These are phyloP conservation scores for Taxidea taxus DNA, from an alignment of 2,113 vertebrate species.

Conservation along the genomic window DNA sequence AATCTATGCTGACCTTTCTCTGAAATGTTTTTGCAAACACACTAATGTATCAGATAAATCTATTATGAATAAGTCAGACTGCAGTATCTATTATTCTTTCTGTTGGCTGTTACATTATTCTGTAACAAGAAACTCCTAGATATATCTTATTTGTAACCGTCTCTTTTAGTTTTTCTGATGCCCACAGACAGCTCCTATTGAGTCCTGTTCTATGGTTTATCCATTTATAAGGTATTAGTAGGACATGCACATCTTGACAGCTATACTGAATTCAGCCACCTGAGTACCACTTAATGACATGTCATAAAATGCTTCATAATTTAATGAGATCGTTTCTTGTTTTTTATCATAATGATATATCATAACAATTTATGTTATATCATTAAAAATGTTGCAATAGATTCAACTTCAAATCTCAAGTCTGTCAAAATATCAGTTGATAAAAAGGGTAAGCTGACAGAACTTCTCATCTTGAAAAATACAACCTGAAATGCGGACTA, in stretches of 20 bases:
- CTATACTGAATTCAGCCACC: not conserved
- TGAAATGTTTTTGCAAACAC: not conserved
- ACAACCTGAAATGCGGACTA: not conserved
- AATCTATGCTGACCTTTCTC: not conserved
- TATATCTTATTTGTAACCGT: not conserved
- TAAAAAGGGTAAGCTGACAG: not conserved
- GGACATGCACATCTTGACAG: not conserved
- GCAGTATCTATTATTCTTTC: not conserved
- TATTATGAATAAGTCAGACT: not conserved
- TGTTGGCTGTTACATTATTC: not conserved
- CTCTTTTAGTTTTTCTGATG: not conserved
- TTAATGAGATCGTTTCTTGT: slow-evolving; percentile 49
- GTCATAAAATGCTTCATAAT: slow-evolving; percentile 28
- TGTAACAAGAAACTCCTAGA: not conserved
- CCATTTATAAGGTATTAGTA: not conserved
- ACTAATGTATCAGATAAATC: not conserved
- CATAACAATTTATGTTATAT: slow-evolving; percentile 41
- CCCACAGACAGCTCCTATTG: not conserved
- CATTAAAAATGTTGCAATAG: slow-evolving; percentile 7
- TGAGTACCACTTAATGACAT: not conserved
- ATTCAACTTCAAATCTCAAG: slow-evolving; percentile 29
- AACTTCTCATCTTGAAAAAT: slow-evolving; percentile 2
- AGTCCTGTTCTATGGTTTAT: not conserved
- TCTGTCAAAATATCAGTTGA: not conserved
- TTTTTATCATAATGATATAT: slow-evolving; percentile 39